A percentile compares a stretch with the other conserved stretches of the same genome.
Evolutionary conservation across 1,140 invertebrate genomes (phyloP).

Genomic region (Camponotus floridanus): DNA sequence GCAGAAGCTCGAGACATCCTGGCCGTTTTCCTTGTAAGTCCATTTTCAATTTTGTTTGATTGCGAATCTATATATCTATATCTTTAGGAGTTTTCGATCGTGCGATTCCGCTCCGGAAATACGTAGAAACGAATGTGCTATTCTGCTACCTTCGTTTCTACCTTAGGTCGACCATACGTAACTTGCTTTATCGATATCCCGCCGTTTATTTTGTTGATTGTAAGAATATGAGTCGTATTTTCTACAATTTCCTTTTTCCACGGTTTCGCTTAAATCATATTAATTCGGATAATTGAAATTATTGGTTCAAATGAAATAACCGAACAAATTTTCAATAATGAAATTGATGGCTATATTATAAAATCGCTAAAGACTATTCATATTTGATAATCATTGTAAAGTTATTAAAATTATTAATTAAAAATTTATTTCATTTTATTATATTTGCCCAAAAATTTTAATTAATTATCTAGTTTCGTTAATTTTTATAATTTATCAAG

Average conservation of each 20-base stretch:
- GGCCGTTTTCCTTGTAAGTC: slow-evolving; percentile 86
- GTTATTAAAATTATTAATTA: slow-evolving; percentile 5
- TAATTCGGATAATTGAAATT: neutral
- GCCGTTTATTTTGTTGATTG: slow-evolving; percentile 10
- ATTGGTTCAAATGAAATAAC: slow-evolving; percentile 4
- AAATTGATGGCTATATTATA: neutral
- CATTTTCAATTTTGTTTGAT: slow-evolving; percentile 51
- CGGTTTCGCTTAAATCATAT: neutral
- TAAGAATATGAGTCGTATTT: neutral
- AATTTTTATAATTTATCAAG: neutral
- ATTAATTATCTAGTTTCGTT: neutral
- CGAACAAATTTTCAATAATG: neutral
- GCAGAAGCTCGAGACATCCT: slow-evolving; percentile 85
- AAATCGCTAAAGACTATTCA: neutral
- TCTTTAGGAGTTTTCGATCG: slow-evolving; percentile 27
- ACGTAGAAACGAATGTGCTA: slow-evolving; percentile 47
- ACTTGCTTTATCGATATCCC: slow-evolving; percentile 5
- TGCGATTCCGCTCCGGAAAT: slow-evolving; percentile 17
- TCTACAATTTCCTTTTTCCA: neutral
- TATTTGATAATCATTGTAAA: neutral
- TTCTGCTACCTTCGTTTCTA: slow-evolving; percentile 12
- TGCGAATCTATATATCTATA: slow-evolving; percentile 30
- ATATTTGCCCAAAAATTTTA: neutral
- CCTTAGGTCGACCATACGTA: neutral
- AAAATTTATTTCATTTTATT: neutral